Evolutionary conservation across 2,113 vertebrate genomes (phyloP).

Genomic region (Anser brachyrhynchus): DNA sequence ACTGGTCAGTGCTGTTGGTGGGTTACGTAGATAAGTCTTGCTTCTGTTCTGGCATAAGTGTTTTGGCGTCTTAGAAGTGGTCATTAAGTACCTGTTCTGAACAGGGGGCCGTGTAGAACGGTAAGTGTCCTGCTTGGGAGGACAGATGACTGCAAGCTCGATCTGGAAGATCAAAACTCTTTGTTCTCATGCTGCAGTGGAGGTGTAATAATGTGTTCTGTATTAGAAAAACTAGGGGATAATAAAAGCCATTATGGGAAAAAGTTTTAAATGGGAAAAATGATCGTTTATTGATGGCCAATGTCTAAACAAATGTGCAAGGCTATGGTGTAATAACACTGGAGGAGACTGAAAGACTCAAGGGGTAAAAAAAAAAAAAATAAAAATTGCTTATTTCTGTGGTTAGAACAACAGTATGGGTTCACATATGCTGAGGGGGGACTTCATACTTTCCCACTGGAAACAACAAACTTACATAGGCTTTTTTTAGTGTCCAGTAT

Average conservation of each 20-base stretch:
- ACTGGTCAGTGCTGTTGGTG: accelerated
- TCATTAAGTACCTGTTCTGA: neutral
- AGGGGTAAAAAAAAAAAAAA: neutral
- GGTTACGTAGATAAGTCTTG: neutral
- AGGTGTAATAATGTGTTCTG: neutral
- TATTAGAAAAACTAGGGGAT: neutral
- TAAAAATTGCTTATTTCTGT: neutral
- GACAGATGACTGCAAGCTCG: neutral
- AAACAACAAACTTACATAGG: neutral
- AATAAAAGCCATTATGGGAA: neutral
- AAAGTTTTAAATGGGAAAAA: neutral
- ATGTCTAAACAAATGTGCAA: neutral
- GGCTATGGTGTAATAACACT: neutral
- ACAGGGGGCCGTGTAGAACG: accelerated
- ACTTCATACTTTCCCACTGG: neutral
- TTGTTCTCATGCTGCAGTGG: neutral
- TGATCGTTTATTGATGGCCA: neutral
- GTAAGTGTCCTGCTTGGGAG: neutral
- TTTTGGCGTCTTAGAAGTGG: neutral
- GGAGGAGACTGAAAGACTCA: neutral
- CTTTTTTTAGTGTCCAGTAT: neutral
- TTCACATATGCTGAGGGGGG: neutral
- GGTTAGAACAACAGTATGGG: neutral
- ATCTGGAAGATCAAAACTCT: neutral
- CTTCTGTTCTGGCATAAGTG: neutral